Conservation (phyloP, 2,113 vertebrate species). For the Reinhardtius hippoglossoides region DNA sequence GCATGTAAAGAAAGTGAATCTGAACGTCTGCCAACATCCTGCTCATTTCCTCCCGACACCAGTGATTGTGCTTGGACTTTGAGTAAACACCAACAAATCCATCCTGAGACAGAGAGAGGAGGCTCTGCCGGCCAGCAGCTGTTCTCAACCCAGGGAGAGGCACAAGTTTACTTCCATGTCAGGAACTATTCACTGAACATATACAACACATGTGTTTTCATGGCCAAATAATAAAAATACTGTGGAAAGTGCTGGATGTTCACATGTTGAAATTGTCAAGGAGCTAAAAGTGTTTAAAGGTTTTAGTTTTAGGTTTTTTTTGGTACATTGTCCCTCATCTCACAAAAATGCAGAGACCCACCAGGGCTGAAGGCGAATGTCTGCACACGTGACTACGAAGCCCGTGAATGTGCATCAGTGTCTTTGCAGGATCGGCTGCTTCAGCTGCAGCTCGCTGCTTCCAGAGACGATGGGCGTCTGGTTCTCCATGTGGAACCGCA, state of each 20-base stretch:
- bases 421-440: slow-evolving; percentile 85
- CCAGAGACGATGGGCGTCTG: slow-evolving; percentile 91
- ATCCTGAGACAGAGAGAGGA: slow-evolving; percentile 19
- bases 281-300: slow-evolving; percentile 1
- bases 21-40: slow-evolving; percentile 33
- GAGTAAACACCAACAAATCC: slow-evolving; percentile 38
- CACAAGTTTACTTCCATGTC: background rate
- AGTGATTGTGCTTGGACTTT: slow-evolving; percentile 15
- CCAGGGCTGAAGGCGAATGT: background rate
- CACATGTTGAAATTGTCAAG: background rate
- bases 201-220: background rate
- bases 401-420: slow-evolving; percentile 50
- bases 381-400: background rate
- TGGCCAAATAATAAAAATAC: background rate
- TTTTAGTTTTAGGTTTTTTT: background rate
- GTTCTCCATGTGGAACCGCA: slow-evolving; percentile 93
- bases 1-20: slow-evolving; percentile 2
- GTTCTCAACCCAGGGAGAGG: slow-evolving; percentile 18
- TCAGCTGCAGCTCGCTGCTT: slow-evolving; percentile 90
- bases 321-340: background rate
- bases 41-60: slow-evolving; percentile 31
- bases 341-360: background rate
- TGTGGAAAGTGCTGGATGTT: background rate
- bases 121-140: slow-evolving; percentile 11
- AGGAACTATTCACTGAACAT: background rate